Percentiles rank a stretch among this genome's conserved stretches.
Conservation (phyloP, 2,797 vertebrate genomes). For the Coilia nasus region DNA sequence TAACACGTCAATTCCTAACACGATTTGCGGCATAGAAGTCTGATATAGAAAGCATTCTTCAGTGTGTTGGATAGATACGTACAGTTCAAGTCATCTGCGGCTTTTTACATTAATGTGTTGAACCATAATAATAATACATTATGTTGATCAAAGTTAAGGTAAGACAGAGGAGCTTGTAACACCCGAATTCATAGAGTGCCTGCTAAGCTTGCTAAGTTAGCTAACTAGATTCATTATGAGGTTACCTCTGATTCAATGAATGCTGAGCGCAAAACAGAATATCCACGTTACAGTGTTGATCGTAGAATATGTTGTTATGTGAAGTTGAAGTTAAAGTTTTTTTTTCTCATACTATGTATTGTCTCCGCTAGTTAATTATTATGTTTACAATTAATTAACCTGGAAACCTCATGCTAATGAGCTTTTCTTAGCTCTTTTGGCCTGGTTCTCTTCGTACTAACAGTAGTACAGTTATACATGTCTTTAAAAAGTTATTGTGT, state of each 20-base stretch:
- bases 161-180: slow-evolving; percentile 47
- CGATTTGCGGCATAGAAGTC: slow-evolving; percentile 5
- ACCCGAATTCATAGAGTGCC: not conserved
- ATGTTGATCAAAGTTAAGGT: slow-evolving; percentile 86
- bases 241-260: not conserved
- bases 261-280: not conserved
- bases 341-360: too few relatives aligned
- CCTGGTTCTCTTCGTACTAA: too few relatives aligned
- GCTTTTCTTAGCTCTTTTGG: too few relatives aligned
- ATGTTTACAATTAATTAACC: too few relatives aligned
- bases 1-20: slow-evolving; percentile 64
- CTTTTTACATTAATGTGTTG: slow-evolving; percentile 31
- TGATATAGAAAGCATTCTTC: not conserved
- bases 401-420: too few relatives aligned
- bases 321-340: too few relatives aligned
- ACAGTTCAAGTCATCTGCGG: not conserved
- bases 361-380: too few relatives aligned
- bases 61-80: not conserved
- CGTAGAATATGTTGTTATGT: too few relatives aligned
- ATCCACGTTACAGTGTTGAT: not conserved
- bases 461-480: not conserved
- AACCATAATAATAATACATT: slow-evolving; percentile 43
- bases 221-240: not conserved
- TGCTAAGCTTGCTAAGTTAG: not conserved
- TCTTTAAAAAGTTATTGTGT: too few relatives aligned